Conservation (phyloP, 2,888 invertebrate species). For the Eupithecia insigniata region DNA sequence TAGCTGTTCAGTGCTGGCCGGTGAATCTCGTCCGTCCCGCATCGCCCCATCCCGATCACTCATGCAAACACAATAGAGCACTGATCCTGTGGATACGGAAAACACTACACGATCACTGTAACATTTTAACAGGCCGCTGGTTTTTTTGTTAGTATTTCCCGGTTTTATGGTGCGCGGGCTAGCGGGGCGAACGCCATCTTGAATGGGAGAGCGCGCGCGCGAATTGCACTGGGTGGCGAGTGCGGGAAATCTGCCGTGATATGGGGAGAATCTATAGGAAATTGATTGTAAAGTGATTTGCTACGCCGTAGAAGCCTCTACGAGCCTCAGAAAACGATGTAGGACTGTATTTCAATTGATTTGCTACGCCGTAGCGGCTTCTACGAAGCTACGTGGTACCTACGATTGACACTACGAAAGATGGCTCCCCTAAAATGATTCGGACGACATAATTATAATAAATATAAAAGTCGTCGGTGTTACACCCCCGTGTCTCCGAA, state of each 20-base stretch:
- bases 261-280: constrained; percentile 11
- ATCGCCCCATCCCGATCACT: constrained; percentile 75
- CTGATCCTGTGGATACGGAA: constrained; percentile 41
- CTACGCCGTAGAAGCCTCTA: constrained; percentile 1
- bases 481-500: too few relatives aligned
- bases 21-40: constrained; percentile 76
- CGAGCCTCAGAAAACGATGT: neutral
- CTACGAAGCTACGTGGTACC: neutral
- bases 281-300: neutral
- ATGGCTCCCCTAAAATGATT: too few relatives aligned
- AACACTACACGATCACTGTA: constrained; percentile 71
- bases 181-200: constrained; percentile 75
- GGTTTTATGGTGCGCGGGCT: constrained; percentile 72
- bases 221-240: constrained; percentile 63
- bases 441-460: too few relatives aligned
- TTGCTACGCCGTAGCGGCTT: neutral
- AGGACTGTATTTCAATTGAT: neutral
- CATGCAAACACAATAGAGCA: constrained; percentile 65
- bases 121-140: constrained; percentile 65
- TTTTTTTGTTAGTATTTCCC: constrained; percentile 53
- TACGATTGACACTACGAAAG: neutral
- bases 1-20: constrained; percentile 81
- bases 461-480: too few relatives aligned
- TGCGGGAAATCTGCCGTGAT: constrained; percentile 32
- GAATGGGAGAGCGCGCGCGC: constrained; percentile 78